A percentile compares a stretch with the other conserved stretches of the same genome.
These are phyloP conservation scores for Anagyrus pseudococci DNA, from an alignment of 2,888 invertebrate species.

Conservation along the genomic window DNA sequence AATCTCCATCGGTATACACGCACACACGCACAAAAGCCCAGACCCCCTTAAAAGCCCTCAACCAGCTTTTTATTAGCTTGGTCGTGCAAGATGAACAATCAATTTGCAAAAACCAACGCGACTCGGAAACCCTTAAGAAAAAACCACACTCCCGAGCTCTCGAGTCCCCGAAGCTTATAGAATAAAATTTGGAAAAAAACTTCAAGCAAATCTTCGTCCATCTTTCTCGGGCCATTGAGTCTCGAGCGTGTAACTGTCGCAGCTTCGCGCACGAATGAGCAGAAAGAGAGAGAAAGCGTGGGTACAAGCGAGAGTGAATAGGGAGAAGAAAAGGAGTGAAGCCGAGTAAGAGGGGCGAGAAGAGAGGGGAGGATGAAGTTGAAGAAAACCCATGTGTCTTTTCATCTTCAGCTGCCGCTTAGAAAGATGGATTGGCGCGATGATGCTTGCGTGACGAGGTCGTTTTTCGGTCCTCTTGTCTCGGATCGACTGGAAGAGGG, in stretches of 20 bases:
- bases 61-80: too few relatives aligned
- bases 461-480: constrained; percentile 1
- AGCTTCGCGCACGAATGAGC: constrained; percentile 27
- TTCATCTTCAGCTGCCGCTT: constrained; percentile 1
- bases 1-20: too few relatives aligned
- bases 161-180: too few relatives aligned
- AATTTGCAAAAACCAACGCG: too few relatives aligned
- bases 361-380: constrained; percentile 3
- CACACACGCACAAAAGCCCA: too few relatives aligned
- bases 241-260: constrained; percentile 18
- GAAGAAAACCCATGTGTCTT: constrained; percentile 25
- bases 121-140: too few relatives aligned
- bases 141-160: too few relatives aligned
- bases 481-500: neutral
- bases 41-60: too few relatives aligned
- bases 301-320: constrained; percentile 1
- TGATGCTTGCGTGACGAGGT: constrained; percentile 1
- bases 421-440: neutral
- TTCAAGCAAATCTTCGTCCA: too few relatives aligned
- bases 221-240: too few relatives aligned
- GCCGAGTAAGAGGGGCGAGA: constrained; percentile 3
- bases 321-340: constrained; percentile 1
- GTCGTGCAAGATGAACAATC: too few relatives aligned
- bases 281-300: constrained; percentile 7
- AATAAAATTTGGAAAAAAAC: too few relatives aligned